Evolutionary conservation across 2,888 invertebrate genomes (phyloP), one percentile per base, ranked within the genome.

Genomic region (Iselma pallidipennis): DNA sequence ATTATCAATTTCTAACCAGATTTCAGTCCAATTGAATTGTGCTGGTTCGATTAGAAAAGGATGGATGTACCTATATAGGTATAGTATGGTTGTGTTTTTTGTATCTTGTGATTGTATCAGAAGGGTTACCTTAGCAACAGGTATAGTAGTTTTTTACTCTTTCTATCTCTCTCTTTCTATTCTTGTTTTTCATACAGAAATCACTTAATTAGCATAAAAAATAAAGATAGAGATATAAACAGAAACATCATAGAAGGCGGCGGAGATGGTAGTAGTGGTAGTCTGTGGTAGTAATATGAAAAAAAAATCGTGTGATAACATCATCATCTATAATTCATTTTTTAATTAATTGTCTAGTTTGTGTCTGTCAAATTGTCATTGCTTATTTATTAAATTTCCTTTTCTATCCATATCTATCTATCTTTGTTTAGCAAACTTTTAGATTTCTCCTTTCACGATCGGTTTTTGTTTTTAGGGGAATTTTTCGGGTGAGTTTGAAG

Each of bases 191-290:
- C 9, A n/a, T 4, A 14, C 1, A 14, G 14, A 33, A 33, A 33
- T 33, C 31, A 14, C 14, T 37, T 37, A 37, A 37, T 37, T 37
- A 37, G 16, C 37, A 37, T 33, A 33, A 5, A 33, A 7, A 16
- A 37, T 16, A 37, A 16, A 5, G 16, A 37, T 37, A 4, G 16
- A 37, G 65, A 65, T 68, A 72, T 65, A 63, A 66, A 65, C 54
- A 59, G 59, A 54, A 55, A 58, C 42, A 52, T 61, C 64, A 55
- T 55, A 60, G 58, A 37, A 42, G 55, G 53, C 50, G 53, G 57
- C n/a, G n/a, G n/a, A n/a, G n/a, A n/a, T 60, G 50, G 42, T 50
- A 42, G 21, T 25, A 42, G n/a, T 12, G 14, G 33, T 53, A n/a
- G n/a, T n/a, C n/a, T n/a, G n/a, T n/a, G n/a, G n/a, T n/a, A n/a